Evolutionary conservation across 2,888 invertebrate species (phyloP), one percentile per base, ranked within the genome.

Genomic region (Catonia carolina): DNA sequence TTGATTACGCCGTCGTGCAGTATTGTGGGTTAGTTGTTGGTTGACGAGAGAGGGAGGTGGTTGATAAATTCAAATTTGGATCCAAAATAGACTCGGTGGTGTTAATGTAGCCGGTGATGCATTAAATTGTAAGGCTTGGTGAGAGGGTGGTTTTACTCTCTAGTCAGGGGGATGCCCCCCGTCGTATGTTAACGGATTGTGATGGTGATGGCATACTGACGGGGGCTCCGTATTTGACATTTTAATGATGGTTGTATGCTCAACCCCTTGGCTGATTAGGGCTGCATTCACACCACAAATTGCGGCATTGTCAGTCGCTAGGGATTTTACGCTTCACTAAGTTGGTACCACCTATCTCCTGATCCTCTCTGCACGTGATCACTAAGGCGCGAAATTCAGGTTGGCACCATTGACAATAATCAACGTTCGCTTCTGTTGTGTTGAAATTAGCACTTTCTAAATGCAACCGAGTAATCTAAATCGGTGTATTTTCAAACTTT

Each of bases 201-300:
- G 27, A 27, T 27, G 27, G 27, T 27, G 27, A 27, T 27, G 27
- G 8, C 27, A 8, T n/a, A n/a, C 5, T 27, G 27, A 27, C 27
- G 42, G 22, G 17, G 18, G 20, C 42, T 22, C 22, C 14, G 45
- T 45, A 45, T 45, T 45, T 45, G 45, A 45, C 45, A 45, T 45
- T 45, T 45, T 45, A 45, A 45, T 45, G 45, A 45, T 45, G 18
- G 45, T 45, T 45, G 45, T 27, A 27, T 45, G 45, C 45, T 45
- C 45, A 45, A 45, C 45, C 45, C 45, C 45, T 45, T 45, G 27
- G 45, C 27, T 45, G 45, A 45, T 45, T 45, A 45, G 45, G 45
- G 27, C 45, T 20, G 45, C 45, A 45, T 45, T 45, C 45, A 45
- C 45, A 45, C 45, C 45, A 27, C 45, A 45, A 45, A 45, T 45